These are phyloP conservation scores for Mythimna lalbum DNA, from an alignment of 2,888 invertebrate species.

Conservation along the genomic window DNA sequence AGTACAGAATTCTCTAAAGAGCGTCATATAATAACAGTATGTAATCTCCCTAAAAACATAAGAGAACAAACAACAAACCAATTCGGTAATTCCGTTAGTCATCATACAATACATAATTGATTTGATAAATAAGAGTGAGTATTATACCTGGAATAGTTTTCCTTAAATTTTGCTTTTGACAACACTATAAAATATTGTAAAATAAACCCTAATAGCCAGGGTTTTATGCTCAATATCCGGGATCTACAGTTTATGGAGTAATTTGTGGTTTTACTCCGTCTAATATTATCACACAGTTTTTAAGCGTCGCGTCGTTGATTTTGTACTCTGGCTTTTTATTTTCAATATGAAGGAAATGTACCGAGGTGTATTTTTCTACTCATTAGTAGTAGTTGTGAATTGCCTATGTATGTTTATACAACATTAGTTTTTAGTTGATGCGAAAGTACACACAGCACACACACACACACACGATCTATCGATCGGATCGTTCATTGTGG, in stretches of 20 bases:
- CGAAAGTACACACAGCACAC: too few species aligned
- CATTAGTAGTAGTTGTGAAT: not conserved
- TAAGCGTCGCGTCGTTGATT: slow-evolving; percentile 6
- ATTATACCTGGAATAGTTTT: not conserved
- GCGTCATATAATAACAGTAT: too few species aligned
- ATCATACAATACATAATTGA: not conserved
- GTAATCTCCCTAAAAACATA: not conserved
- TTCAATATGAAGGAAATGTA: not conserved
- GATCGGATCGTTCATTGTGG: too few species aligned
- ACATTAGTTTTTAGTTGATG: too few species aligned
- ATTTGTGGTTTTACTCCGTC: slow-evolving; percentile 31
- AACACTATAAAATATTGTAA: slow-evolving; percentile 18
- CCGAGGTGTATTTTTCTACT: not conserved
- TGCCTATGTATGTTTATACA: too few species aligned
- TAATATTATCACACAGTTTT: slow-evolving; percentile 18
- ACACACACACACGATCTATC: too few species aligned
- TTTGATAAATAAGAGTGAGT: not conserved
- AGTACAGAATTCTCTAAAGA: too few species aligned
- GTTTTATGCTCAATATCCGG: slow-evolving; percentile 29
- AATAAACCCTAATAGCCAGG: slow-evolving; percentile 5
- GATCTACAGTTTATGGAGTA: slow-evolving; percentile 6
- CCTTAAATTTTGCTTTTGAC: not conserved
- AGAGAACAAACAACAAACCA: not conserved
- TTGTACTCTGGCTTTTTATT: not conserved
- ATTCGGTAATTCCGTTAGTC: not conserved